A percentile compares a stretch with the other conserved stretches of the same genome.
Evolutionary conservation across 1,140 invertebrate species (phyloP).

Genomic region (Geopemphigus sp.): DNA sequence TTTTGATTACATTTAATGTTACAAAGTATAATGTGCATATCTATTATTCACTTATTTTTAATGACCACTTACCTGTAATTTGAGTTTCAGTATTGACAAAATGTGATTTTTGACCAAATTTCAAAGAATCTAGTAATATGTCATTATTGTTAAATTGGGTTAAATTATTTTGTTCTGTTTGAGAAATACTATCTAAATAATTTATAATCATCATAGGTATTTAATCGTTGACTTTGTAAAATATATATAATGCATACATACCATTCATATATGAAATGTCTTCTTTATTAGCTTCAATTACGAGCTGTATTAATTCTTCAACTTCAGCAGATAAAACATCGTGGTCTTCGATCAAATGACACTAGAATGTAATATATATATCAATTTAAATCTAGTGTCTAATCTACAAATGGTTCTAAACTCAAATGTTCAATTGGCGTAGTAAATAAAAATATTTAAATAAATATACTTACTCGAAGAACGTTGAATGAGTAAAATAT

Average conservation of each 20-base stretch:
- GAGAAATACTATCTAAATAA: background rate
- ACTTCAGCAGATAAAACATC: conserved; percentile 11
- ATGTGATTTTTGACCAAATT: background rate
- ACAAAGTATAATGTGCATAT: too few relatives aligned
- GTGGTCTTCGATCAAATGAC: conserved; percentile 41
- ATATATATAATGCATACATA: background rate
- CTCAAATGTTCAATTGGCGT: too few relatives aligned
- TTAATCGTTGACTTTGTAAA: background rate
- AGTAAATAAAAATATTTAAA: background rate
- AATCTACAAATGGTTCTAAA: too few relatives aligned
- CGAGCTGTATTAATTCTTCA: conserved; percentile 32
- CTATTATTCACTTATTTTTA: too few relatives aligned
- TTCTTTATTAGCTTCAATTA: conserved; percentile 40
- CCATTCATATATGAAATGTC: conserved; percentile 1
- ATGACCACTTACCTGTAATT: conserved; percentile 9
- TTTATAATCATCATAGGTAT: background rate
- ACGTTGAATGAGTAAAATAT: conserved; percentile 35
- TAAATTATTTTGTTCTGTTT: background rate
- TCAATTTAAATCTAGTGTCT: too few relatives aligned
- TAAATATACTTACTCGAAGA: conserved; percentile 17
- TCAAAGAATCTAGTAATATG: conserved; percentile 2
- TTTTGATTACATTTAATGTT: too few relatives aligned
- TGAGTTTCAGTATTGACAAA: background rate
- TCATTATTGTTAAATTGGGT: conserved; percentile 1
- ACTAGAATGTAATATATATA: background rate